Evolutionary conservation across 2,797 vertebrate genomes (phyloP), one percentile per base, ranked within the genome.

Genomic region (Sus cebifrons): DNA sequence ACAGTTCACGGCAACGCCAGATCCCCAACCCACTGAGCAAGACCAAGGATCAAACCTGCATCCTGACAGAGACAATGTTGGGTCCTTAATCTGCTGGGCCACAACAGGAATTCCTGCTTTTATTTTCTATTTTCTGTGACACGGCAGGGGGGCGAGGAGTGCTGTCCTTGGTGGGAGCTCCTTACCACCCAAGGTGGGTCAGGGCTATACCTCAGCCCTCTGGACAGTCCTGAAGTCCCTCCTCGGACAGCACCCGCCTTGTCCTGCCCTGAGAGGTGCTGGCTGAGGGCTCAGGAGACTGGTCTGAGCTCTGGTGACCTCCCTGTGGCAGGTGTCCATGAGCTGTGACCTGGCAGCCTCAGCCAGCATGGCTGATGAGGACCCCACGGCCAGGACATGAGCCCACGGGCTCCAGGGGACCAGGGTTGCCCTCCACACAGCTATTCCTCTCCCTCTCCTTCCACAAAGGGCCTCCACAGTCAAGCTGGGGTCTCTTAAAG

Each of bases 21-120:
- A 49, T 49, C 44, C 44, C 44, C 44, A 49, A 49, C 44, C 6
- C 44, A 7, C 44, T 49, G 44, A 49, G 44, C 9, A 5, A 49
- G 44, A 10, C 44, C 44, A 49, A 10, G 44, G 44, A 49, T 49
- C 44, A 10, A 49, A 49, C 9, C 44, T 49, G 44, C 44, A 49
- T 49, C 44, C 44, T 49, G 44, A 49, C 44, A 49, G 44, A 49
- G 44, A 49, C 44, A 49, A 49, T 10, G 44, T 49, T 49, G 44
- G 44, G 44, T 49, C 44, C 44, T 49, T 49, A 49, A 49, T 10
- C 9, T 10, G 9, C 44, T 49, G 44, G 9, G 44, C 44, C 44
- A 49, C 44, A 6, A 49, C 44, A 49, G 44, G 44, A 49, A 6
- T 49, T 49, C 44, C 10, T 70, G 75, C 93, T 96, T 96, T 91